Base-by-base conservation (phyloP, 2,888 invertebrate genomes). In the Xylophagus ater region DNA sequence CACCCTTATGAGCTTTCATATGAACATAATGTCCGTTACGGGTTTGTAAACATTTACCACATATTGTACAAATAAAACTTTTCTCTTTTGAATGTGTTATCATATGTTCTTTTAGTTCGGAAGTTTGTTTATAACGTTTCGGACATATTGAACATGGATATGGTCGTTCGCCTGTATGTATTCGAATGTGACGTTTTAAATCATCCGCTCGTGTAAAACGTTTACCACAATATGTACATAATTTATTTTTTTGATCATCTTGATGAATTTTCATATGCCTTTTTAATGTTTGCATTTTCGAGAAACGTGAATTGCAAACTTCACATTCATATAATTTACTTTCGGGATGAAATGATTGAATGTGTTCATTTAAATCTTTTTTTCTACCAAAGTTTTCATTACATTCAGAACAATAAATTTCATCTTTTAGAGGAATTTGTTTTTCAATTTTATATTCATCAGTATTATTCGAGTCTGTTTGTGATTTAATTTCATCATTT, bases 131-230 rank as follows among this genome's bases (percentile, higher is more conserved):
- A 32, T 50, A 56, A 2, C 44, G 45, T 36, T 55, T 55, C 2
- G 47, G 42, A 25, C 57, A 57, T 1, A 48, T 40, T 3, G 45
- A 37, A 38, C 56, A 57, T 3, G 50, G 38, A 32, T 52, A 56
- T 2, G 52, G 53, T 12, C 52, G 43, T 32, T 54, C 53, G n/a
- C 51, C 50, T 1, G 53, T 53, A 41, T 57, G 57, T 8, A 48
- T 52, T 25, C 54, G 49, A 9, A 49, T 47, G 37, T 57, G 57
- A 3, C 55, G 46, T 24, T 47, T 49, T n/a, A 53, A 31, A 41
- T 53, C 53, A 14, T 55, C 53, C 1, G 50, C 35, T 12, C 53
- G 36, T 6, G 49, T 42, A 34, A 55, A 55, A 28, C 48, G 19
- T 35, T 50, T 48, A 2, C 48, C 48, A 28, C 54, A 54, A 10